Conservation (phyloP, 2,797 vertebrate genomes). For the Simalia tracyae region DNA sequence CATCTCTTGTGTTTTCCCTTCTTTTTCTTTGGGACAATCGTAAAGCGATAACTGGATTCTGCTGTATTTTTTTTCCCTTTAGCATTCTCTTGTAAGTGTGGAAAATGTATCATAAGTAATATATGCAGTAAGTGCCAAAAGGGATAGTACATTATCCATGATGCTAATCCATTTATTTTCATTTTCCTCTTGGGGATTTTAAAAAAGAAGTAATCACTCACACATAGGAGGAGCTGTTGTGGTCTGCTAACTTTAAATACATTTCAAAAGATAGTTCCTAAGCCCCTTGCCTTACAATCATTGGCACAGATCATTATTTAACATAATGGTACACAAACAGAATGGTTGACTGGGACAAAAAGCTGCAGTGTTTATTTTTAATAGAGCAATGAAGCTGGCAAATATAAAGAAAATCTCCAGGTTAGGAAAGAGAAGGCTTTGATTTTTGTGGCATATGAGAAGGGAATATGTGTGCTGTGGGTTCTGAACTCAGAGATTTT, state of each 20-base stretch:
- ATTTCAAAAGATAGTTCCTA: not conserved
- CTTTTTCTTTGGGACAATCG: conserved; percentile 34
- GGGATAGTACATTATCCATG: not conserved
- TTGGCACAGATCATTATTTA: not conserved
- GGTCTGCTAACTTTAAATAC: not conserved
- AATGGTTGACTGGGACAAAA: not conserved
- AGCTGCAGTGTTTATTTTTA: not conserved
- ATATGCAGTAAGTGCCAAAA: not conserved
- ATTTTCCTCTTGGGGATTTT: not conserved
- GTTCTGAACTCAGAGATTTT: not conserved
- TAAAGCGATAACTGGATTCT: not conserved
- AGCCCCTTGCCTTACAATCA: not conserved
- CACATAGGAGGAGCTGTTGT: not conserved
- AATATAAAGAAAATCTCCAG: not conserved
- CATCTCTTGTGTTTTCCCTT: not conserved
- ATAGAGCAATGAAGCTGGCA: not conserved
- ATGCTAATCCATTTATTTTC: not conserved
- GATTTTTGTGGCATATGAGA: not conserved
- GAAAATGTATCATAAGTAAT: not conserved
- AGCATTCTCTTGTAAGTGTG: not conserved
- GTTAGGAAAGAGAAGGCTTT: not conserved
- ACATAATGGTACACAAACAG: not conserved
- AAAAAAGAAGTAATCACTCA: not conserved
- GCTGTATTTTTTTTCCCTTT: not conserved
- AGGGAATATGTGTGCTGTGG: not conserved